A percentile compares a stretch with the other conserved stretches of the same genome.
These are phyloP conservation scores for Chiloscyllium plagiosum DNA, from an alignment of 2,113 vertebrate genomes.

Conservation along the genomic window DNA sequence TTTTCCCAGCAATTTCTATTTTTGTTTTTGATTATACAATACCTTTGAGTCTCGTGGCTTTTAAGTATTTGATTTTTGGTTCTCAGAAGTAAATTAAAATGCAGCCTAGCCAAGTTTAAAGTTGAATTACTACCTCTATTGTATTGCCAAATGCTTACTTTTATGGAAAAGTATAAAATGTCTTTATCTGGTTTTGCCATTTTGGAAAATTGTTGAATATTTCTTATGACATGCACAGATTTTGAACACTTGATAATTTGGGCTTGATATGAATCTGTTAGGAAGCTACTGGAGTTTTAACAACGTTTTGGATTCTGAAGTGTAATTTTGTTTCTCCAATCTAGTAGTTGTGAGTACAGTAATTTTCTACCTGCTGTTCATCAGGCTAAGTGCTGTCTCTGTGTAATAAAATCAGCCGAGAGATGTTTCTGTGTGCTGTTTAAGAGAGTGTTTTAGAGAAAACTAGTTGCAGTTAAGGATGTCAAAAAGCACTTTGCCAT, in stretches of 20 bases:
- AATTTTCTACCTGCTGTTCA: constrained; percentile 12
- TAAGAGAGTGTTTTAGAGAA: background rate
- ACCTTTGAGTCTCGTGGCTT: background rate
- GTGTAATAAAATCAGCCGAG: background rate
- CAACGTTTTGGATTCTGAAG: background rate
- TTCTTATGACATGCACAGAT: background rate
- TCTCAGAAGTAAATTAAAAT: background rate
- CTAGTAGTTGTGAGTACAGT: background rate
- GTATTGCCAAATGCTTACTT: background rate
- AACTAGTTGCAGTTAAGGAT: background rate
- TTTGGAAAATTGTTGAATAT: background rate
- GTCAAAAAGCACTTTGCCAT: background rate
- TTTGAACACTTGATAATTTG: background rate
- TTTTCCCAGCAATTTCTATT: too few relatives aligned
- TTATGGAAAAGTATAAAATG: too few relatives aligned
- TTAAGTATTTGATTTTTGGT: background rate
- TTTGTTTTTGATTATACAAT: too few relatives aligned
- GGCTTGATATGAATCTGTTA: background rate
- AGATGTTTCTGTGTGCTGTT: background rate
- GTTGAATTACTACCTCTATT: background rate
- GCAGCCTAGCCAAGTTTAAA: background rate
- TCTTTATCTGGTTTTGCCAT: background rate
- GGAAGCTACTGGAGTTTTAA: background rate
- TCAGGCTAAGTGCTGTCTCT: constrained; percentile 1
- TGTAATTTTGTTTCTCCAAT: constrained; percentile 16